Percentiles rank a stretch among this genome's conserved stretches.
Evolutionary conservation across 2,113 vertebrate species (phyloP).

Genomic region (Siniperca chuatsi): DNA sequence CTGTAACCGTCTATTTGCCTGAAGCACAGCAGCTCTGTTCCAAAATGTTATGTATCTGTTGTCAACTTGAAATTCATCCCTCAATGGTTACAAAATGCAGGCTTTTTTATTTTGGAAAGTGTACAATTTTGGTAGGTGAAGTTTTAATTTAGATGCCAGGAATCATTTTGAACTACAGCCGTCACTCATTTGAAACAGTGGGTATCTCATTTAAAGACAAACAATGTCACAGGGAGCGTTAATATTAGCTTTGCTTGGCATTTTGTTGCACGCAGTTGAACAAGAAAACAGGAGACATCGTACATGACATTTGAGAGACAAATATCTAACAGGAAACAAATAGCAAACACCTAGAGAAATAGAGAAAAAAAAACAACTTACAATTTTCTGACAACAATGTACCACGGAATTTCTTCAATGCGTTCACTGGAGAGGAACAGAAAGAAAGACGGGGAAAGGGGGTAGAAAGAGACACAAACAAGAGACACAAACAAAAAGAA

Average conservation of each 20-base stretch:
- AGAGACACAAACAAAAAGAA: constrained; percentile 73
- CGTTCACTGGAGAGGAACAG: constrained; percentile 77
- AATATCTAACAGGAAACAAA: constrained; percentile 73
- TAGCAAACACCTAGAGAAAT: constrained; percentile 57
- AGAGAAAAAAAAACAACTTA: constrained; percentile 68
- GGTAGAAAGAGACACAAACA: constrained; percentile 74
- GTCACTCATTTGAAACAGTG: constrained; percentile 60
- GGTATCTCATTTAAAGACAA: constrained; percentile 58
- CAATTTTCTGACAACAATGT: constrained; percentile 79
- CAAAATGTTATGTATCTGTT: constrained; percentile 22
- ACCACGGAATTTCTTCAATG: constrained; percentile 84
- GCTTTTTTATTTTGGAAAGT: constrained; percentile 20
- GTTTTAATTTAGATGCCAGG: constrained; percentile 23
- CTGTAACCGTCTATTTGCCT: constrained; percentile 17
- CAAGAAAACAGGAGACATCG: constrained; percentile 28
- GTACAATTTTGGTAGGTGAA: constrained; percentile 21
- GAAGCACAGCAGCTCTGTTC: constrained; percentile 25
- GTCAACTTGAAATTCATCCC: constrained; percentile 28
- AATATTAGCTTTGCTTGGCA: constrained; percentile 77
- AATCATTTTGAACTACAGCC: constrained; percentile 56
- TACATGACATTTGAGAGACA: constrained; percentile 68
- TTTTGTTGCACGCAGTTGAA: constrained; percentile 66
- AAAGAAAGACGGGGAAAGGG: constrained; percentile 53
- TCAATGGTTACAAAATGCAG: constrained; percentile 45
- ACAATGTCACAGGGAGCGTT: constrained; percentile 51